phyloP scores from a whole-genome alignment of 2,888 invertebrate species.

The Drosophila tanythrix region DNA sequence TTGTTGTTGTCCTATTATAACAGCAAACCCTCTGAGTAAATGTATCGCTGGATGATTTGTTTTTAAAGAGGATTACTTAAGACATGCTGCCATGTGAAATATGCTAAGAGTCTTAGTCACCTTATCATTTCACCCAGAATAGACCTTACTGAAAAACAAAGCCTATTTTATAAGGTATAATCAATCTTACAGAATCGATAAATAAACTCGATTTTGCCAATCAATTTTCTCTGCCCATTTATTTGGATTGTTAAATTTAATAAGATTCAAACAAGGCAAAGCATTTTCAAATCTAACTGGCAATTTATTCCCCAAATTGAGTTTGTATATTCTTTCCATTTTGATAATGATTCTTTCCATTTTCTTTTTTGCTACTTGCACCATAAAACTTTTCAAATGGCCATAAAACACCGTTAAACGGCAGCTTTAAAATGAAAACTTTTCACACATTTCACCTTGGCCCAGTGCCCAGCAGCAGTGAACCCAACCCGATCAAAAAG shows the following conservation, averaged over 20 bases:
- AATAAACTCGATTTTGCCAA: background rate
- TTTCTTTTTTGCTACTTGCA: background rate
- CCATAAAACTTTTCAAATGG: background rate
- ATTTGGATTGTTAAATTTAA: background rate
- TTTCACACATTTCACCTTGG: constrained; percentile 43
- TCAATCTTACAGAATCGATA: background rate
- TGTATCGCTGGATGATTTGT: constrained; percentile 16
- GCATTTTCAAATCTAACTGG: background rate
- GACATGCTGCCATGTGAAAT: background rate
- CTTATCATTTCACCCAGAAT: background rate
- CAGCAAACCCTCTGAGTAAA: constrained; percentile 10
- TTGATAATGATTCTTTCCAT: background rate
- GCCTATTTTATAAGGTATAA: background rate
- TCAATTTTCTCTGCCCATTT: background rate
- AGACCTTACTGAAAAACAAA: background rate
- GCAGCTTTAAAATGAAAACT: constrained; percentile 19
- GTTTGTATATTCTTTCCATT: background rate
- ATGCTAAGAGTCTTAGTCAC: background rate
- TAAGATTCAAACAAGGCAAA: background rate
- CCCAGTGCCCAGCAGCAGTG: constrained; percentile 19
- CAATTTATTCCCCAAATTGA: background rate
- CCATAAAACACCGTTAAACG: constrained; percentile 20
- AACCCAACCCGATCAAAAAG: constrained; percentile 16
- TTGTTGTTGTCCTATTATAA: constrained; percentile 49
- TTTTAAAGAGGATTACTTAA: constrained; percentile 1